Base-by-base conservation (phyloP, 2,113 vertebrate species). In the Bos indicus region DNA sequence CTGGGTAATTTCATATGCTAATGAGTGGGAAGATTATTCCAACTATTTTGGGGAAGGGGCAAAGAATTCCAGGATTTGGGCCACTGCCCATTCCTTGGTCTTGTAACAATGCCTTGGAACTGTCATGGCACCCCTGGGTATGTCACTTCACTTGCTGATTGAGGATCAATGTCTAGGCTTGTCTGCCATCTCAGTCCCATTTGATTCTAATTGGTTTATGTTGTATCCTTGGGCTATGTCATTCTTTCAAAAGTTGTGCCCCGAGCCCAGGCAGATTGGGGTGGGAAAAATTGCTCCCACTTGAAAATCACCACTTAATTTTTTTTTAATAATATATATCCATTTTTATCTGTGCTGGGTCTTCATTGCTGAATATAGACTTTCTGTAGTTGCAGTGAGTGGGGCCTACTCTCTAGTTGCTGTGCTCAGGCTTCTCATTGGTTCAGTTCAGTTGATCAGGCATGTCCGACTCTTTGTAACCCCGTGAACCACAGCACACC, bases 381-480 rank as follows among this genome's bases (percentile, higher is more conserved):
- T 64, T 33, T 64, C 60, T 62, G 28, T 62, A 15, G 13, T 15
- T 30, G 60, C 60, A 62, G 60, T 3, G 3, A 64, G 6, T 33
- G 30, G 14, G 30, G 60, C 60, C 60, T 62, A 16, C 30, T 62
- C 30, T 33, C 14, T 62, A 62, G 14, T 7, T 33, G 6, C 60
- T 33, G 30, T 7, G 30, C 14, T 33, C 14, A 16, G 60, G 60
- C 30, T 62, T 62, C 60, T 62, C 30, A 62, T 62, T 62, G 28
- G 13, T 62, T 15, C 26, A 5, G 2, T 62, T 62, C 26, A 62
- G 14, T 62, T 1, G 3, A 6, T 62, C 28, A 7, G 28, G 2
- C 2, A 1, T n/a, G 62, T 64, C 62, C 6, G 1, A 14, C 15
- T 64, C 30, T 64, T 33, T 33, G 14, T 2, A 1, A 33, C 7